Evolutionary conservation across 2,113 vertebrate genomes (phyloP).

Genomic region (Dromiciops gliroides): DNA sequence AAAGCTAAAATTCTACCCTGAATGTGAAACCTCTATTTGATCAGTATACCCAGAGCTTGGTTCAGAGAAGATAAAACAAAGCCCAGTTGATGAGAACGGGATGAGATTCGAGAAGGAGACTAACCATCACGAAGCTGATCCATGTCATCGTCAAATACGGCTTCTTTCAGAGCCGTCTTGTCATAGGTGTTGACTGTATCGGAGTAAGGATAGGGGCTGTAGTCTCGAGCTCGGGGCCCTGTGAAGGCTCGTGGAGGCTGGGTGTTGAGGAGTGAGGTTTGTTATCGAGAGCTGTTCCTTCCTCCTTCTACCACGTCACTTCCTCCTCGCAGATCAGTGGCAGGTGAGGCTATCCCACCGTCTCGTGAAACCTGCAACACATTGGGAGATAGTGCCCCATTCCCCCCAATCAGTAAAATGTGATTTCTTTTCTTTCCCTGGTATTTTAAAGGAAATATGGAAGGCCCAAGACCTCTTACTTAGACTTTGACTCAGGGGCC

Average conservation of each 20-base stretch:
- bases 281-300: conserved; percentile 96
- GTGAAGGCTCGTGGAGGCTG: conserved; percentile 94
- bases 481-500: not conserved
- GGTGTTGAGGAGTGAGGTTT: conserved; percentile 97
- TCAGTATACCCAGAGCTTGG: too few species aligned
- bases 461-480: not conserved
- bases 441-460: not conserved
- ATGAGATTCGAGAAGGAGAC: conserved; percentile 54
- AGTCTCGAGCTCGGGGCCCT: conserved; percentile 91
- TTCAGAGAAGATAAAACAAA: not conserved
- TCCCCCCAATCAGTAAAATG: not conserved
- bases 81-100: not conserved
- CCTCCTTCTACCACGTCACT: conserved; percentile 89
- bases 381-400: not conserved
- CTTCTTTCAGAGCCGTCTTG: conserved; percentile 97
- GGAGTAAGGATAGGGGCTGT: conserved; percentile 92
- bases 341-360: conserved; percentile 83
- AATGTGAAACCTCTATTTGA: not conserved
- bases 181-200: conserved; percentile 95
- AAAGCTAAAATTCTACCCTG: not conserved
- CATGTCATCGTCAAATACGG: conserved; percentile 97
- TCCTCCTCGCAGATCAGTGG: conserved; percentile 82
- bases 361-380: conserved; percentile 83
- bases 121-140: conserved; percentile 96
- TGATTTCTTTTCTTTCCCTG: not conserved